Evolutionary conservation across 2,113 vertebrate species (phyloP).

Genomic region (Engraulis encrasicolus): DNA sequence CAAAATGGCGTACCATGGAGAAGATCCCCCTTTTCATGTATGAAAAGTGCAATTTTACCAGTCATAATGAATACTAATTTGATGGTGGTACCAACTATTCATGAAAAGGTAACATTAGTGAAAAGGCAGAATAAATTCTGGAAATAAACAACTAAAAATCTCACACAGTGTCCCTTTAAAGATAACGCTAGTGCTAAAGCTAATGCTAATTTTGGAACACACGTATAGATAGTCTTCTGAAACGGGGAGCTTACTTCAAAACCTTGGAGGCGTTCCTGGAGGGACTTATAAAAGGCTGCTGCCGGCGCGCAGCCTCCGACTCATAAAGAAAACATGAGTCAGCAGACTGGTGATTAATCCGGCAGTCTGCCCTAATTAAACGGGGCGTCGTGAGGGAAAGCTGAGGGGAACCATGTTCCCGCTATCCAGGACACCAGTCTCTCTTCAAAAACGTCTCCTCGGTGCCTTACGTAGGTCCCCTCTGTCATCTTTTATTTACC

Average conservation of each 20-base stretch:
- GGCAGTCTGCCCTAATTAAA: slow-evolving; percentile 44
- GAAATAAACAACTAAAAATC: no score
- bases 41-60: no score
- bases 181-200: no score
- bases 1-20: no score
- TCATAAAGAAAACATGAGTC: slow-evolving; percentile 39
- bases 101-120: no score
- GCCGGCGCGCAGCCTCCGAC: slow-evolving; percentile 41
- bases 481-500: neutral
- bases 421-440: neutral
- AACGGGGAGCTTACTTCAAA: neutral
- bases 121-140: no score
- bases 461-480: neutral
- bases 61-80: no score
- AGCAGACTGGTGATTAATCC: slow-evolving; percentile 16
- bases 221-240: neutral
- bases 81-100: no score
- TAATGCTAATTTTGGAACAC: no score
- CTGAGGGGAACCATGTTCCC: slow-evolving; percentile 1
- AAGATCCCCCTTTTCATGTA: no score
- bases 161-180: no score
- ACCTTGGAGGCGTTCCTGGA: neutral
- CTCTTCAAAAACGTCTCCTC: neutral
- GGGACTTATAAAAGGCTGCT: slow-evolving; percentile 10
- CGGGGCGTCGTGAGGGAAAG: neutral